phyloP scores from a whole-genome alignment of 1,140 invertebrate species.

The Mizuhopecten yessoensis region DNA sequence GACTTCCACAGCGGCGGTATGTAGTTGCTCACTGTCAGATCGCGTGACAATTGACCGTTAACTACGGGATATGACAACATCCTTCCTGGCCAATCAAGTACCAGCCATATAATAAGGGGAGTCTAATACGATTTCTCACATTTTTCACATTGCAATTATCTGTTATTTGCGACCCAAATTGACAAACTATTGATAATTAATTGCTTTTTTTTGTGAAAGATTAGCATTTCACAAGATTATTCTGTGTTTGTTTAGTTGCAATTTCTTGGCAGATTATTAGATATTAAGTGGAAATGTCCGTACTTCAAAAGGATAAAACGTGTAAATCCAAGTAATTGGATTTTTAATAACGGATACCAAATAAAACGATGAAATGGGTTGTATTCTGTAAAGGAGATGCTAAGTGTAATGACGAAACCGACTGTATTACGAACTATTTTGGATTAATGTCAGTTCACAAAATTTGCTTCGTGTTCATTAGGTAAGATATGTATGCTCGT shows the following conservation, averaged over 20 bases:
- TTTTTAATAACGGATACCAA: neutral
- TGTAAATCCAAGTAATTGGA: neutral
- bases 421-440: too few species aligned
- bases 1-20: neutral
- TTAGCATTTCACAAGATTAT: neutral
- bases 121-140: neutral
- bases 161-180: neutral
- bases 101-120: neutral
- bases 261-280: neutral
- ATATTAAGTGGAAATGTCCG: neutral
- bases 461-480: too few species aligned
- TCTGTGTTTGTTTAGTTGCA: neutral
- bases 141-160: slow-evolving; percentile 25
- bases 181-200: neutral
- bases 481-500: too few species aligned
- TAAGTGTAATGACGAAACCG: neutral
- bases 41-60: slow-evolving; percentile 8
- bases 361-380: neutral
- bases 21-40: neutral
- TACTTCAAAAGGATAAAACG: neutral
- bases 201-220: neutral
- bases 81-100: neutral
- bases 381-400: neutral
- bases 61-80: slow-evolving; percentile 14
- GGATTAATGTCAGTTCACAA: too few species aligned